A percentile compares a stretch with the other conserved stretches of the same genome.
phyloP scores from a whole-genome alignment of 2,113 vertebrate species.

The Vanacampus margaritifer region DNA sequence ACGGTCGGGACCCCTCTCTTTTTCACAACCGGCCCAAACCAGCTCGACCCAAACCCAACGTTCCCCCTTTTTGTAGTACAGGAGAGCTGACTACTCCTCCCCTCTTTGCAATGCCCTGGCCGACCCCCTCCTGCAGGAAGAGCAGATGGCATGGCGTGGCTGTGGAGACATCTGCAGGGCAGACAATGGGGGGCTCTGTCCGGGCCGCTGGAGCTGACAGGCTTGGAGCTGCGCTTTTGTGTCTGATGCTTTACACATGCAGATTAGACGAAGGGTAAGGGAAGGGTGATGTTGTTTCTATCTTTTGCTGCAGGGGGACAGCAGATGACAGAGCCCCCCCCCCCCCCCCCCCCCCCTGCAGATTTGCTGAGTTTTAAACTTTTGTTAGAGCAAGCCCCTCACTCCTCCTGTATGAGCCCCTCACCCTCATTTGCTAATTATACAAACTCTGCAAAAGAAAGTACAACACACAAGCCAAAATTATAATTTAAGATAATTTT shows the following conservation, averaged over 20 bases:
- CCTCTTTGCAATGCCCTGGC: slow-evolving; percentile 24
- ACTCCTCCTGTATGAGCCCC: neutral
- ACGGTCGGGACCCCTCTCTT: slow-evolving; percentile 11
- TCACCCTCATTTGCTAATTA: neutral
- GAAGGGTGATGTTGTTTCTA: neutral
- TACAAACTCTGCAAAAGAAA: neutral
- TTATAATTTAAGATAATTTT: slow-evolving; percentile 9
- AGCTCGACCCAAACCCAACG: slow-evolving; percentile 7
- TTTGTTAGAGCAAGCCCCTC: slow-evolving; percentile 16
- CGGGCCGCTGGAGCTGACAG: slow-evolving; percentile 62
- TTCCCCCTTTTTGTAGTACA: slow-evolving; percentile 8
- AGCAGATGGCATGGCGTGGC: slow-evolving; percentile 72
- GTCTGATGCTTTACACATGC: slow-evolving; percentile 65
- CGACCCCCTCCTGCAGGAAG: slow-evolving; percentile 50
- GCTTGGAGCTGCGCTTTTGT: slow-evolving; percentile 61
- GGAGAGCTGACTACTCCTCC: slow-evolving; percentile 14
- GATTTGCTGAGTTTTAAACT: slow-evolving; percentile 35
- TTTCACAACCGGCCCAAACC: slow-evolving; percentile 41
- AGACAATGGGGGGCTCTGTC: slow-evolving; percentile 66
- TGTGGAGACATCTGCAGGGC: slow-evolving; percentile 69
- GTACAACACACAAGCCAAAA: neutral
- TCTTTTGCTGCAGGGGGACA: slow-evolving; percentile 7
- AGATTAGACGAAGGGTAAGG: slow-evolving; percentile 59
- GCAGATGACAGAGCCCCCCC: slow-evolving; percentile 53
- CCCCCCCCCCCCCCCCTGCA: slow-evolving; percentile 26